Base-by-base conservation (phyloP, 2,797 vertebrate species). In the Cetoscarus ocellatus region DNA sequence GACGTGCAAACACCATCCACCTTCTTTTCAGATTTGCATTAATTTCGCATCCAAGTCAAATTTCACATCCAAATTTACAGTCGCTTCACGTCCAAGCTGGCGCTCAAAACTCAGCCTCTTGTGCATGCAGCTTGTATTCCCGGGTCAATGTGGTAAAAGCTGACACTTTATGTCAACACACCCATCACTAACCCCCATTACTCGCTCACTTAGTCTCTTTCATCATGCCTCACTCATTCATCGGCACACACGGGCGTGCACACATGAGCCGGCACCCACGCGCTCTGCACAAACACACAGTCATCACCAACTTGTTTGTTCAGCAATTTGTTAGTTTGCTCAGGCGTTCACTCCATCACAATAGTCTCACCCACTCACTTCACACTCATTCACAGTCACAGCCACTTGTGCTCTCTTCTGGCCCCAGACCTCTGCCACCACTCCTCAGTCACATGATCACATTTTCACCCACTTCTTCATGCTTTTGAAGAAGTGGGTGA, bases 121-220 rank as follows among this genome's bases (percentile, higher is more conserved):
- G 88, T 83, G 91, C 88, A 91, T 91, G 90, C 92, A 80, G 87
- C 19, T 70, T 61, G 66, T 82, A 80, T 86, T 67, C 54, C 43
- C 65, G 79, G 94, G 93, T 94, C 92, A 93, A 88, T 54, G 85
- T 94, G 91, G 93, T 92, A 93, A 91, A 90, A 90, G 88, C 92
- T 92, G 92, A 92, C 91, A 91, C 88, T 88, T 90, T 92, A 92
- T 92, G 92, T 92, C 93, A 93, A 93, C 92, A 92, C 88, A 91
- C 82, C 89, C 90, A 90, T 93, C 88, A 87, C 92, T 93, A 93
- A 93, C 94, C 92, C 89, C 89, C 86, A 93, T 95, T 93, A 94
- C 87, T 84, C 79, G 83, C 91, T 92, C 89, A 86, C 90, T 91
- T 91, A 87, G 90, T 87, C 88, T 86, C 79, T 66, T 72, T 87